Evolutionary conservation across 2,888 invertebrate species (phyloP).

Genomic region (Drosophila nigritarsus): DNA sequence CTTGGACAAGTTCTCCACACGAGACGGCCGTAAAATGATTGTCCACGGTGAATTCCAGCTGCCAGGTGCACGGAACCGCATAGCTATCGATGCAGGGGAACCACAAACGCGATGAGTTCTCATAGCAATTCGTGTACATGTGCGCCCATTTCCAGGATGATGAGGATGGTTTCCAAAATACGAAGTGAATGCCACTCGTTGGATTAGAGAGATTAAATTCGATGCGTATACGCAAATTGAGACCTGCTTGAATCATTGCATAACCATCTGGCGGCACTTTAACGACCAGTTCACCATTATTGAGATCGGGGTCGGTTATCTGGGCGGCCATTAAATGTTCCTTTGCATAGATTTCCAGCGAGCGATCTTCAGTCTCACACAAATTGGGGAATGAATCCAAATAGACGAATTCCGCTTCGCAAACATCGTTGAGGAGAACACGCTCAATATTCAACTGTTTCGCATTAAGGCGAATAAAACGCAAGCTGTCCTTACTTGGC

Average conservation of each 20-base stretch:
- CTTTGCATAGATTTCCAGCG: constrained; percentile 93
- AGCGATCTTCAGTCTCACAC: constrained; percentile 94
- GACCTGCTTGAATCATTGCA: constrained; percentile 92
- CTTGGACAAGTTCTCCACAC: constrained; percentile 97
- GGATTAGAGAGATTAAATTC: constrained; percentile 98
- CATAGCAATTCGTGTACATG: constrained; percentile 96
- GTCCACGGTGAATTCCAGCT: constrained; percentile 97
- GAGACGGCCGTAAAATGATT: constrained; percentile 97
- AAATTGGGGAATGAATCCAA: constrained; percentile 97
- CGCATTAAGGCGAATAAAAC: constrained; percentile 94
- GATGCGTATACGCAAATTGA: constrained; percentile 92
- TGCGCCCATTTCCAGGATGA: constrained; percentile 93
- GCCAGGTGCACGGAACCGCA: constrained; percentile 99
- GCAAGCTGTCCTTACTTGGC: constrained; percentile 93
- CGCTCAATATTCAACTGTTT: constrained; percentile 97
- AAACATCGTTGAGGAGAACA: constrained; percentile 94
- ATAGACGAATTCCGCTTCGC: constrained; percentile 96
- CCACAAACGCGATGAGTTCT: constrained; percentile 97
- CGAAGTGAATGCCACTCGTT: constrained; percentile 97
- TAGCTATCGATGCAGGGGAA: constrained; percentile 99
- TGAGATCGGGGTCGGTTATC: constrained; percentile 95
- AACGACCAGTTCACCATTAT: constrained; percentile 95
- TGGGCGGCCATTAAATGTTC: constrained; percentile 92
- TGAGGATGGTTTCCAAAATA: constrained; percentile 90
- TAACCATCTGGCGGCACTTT: constrained; percentile 94